Percentiles rank a stretch among this genome's conserved stretches.
phyloP scores from a whole-genome alignment of 2,888 invertebrate genomes.

The Bursaphelenchus okinawaensis region DNA sequence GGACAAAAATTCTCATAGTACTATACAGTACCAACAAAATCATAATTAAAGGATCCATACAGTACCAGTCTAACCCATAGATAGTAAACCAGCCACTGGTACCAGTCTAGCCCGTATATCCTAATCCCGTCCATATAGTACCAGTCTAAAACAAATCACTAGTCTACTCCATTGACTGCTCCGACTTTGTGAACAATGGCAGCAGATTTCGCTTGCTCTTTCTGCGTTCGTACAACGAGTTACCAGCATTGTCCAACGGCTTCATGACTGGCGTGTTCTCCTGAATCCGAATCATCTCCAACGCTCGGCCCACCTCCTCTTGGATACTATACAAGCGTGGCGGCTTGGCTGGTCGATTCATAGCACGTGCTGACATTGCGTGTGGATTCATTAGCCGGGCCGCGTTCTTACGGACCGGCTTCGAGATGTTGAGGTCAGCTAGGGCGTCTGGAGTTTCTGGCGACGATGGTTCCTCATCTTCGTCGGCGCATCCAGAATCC shows the following conservation, averaged over 20 bases:
- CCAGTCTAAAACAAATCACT: no score
- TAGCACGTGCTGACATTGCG: slow-evolving; percentile 11
- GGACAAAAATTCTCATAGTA: no score
- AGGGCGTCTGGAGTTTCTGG: slow-evolving; percentile 13
- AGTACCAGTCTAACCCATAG: no score
- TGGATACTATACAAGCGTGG: slow-evolving; percentile 18
- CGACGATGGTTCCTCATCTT: slow-evolving; percentile 3
- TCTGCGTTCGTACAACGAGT: slow-evolving; percentile 11
- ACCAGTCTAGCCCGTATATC: no score
- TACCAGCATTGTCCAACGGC: slow-evolving; percentile 1
- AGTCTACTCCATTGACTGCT: not conserved
- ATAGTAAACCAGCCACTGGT: no score
- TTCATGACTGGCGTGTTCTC: slow-evolving; percentile 34
- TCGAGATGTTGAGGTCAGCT: slow-evolving; percentile 21
- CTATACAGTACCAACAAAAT: no score
- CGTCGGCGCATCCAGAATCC: slow-evolving; percentile 10
- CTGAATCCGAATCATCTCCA: slow-evolving; percentile 51
- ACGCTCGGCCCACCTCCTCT: slow-evolving; percentile 52
- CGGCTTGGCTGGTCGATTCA: slow-evolving; percentile 4
- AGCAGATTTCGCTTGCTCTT: not conserved
- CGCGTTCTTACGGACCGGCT: slow-evolving; percentile 26
- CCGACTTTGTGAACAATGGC: not conserved
- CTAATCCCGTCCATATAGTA: no score
- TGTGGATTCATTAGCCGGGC: slow-evolving; percentile 5
- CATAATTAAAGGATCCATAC: no score